Evolutionary conservation across 2,113 vertebrate genomes (phyloP).

Genomic region (Chloebia gouldiae): DNA sequence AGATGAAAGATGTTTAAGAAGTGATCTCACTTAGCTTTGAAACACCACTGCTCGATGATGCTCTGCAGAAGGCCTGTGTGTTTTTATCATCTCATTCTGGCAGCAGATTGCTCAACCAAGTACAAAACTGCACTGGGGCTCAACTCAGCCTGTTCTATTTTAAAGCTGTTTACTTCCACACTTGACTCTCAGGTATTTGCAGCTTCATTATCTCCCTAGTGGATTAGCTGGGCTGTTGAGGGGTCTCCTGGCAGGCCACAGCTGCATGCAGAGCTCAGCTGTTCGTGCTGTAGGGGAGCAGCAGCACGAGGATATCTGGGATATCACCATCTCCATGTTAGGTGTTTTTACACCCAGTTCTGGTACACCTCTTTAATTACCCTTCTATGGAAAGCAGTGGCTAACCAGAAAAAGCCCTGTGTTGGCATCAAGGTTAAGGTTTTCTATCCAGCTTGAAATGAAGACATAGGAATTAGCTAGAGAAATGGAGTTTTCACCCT

Average conservation of each 20-base stretch:
- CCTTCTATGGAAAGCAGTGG: background rate
- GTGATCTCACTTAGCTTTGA: background rate
- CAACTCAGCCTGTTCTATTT: background rate
- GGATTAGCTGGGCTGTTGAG: background rate
- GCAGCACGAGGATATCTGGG: background rate
- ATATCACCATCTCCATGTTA: background rate
- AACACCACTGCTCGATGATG: background rate
- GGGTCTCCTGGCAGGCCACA: background rate
- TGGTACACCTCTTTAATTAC: background rate
- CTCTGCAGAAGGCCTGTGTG: background rate
- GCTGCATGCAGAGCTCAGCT: background rate
- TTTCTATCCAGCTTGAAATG: background rate
- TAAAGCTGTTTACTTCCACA: slow-evolving; percentile 13
- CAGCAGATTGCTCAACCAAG: background rate
- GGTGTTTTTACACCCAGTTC: background rate
- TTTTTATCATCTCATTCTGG: background rate
- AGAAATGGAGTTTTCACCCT: background rate
- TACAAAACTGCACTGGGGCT: background rate
- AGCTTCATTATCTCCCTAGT: background rate
- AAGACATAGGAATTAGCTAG: background rate
- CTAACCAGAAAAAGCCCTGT: background rate
- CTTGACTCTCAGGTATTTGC: background rate
- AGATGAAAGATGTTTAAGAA: background rate
- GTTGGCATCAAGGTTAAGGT: background rate
- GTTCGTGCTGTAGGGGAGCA: accelerated